phyloP scores from a whole-genome alignment of 2,797 vertebrate species.

The Linurgus olivaceus region DNA sequence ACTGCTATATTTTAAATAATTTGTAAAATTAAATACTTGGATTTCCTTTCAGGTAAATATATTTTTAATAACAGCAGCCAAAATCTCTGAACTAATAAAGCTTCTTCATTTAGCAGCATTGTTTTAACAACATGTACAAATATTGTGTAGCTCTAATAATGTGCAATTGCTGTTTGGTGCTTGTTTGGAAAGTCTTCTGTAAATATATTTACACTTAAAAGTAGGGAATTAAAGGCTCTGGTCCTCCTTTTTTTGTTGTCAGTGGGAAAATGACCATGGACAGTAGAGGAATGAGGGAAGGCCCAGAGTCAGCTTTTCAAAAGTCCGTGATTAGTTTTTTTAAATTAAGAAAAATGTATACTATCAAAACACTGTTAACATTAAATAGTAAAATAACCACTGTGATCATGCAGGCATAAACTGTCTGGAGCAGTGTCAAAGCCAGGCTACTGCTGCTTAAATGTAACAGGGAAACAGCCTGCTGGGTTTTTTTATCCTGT shows the following conservation, averaged over 20 bases:
- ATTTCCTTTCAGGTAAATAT: constrained; percentile 71
- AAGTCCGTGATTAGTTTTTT: background rate
- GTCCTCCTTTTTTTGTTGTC: background rate
- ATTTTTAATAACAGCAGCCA: constrained; percentile 73
- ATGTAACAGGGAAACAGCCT: background rate
- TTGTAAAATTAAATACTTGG: constrained; percentile 68
- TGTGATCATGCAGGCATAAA: background rate
- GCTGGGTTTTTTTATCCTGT: background rate
- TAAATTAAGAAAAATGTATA: background rate
- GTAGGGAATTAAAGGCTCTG: constrained; percentile 39
- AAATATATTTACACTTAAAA: constrained; percentile 1
- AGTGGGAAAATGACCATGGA: background rate
- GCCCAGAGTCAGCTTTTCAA: background rate
- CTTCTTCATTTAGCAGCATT: constrained; percentile 44
- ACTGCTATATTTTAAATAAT: constrained; percentile 71
- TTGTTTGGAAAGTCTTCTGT: constrained; percentile 49
- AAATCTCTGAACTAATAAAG: constrained; percentile 61
- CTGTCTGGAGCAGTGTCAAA: background rate
- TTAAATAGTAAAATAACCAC: background rate
- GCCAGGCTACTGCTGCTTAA: background rate
- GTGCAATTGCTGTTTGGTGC: constrained; percentile 47
- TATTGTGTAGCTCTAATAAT: constrained; percentile 46
- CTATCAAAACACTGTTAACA: background rate
- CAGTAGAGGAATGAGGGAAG: background rate
- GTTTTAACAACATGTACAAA: constrained; percentile 58